A percentile compares a stretch with the other conserved stretches of the same genome.
Evolutionary conservation across 2,888 invertebrate genomes (phyloP).

Genomic region (Barypeithes pellucidus): DNA sequence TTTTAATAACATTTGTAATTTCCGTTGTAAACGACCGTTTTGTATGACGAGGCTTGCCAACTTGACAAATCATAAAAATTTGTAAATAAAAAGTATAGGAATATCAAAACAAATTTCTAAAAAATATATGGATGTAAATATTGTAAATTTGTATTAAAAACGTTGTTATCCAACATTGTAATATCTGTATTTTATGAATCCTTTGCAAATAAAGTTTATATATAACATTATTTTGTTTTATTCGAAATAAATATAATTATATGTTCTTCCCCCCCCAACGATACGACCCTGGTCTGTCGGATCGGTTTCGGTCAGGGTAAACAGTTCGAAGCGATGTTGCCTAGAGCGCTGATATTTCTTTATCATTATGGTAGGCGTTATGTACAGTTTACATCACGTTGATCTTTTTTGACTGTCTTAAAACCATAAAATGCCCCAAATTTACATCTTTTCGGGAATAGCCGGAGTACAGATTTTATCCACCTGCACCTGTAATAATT

Average conservation of each 20-base stretch:
- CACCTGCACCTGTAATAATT: too few species aligned
- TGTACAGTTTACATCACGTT: too few species aligned
- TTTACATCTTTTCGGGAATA: too few species aligned
- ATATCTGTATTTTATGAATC: constrained; percentile 16
- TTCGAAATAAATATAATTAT: not conserved
- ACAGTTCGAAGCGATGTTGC: constrained; percentile 10
- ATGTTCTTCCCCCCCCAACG: too few species aligned
- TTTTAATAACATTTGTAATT: too few species aligned
- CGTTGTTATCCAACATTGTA: constrained; percentile 4
- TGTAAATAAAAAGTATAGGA: not conserved
- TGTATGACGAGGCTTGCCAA: too few species aligned
- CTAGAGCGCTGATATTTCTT: not conserved
- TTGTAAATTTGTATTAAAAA: constrained; percentile 4
- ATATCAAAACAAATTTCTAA: too few species aligned
- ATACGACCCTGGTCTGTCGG: not conserved
- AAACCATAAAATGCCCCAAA: too few species aligned
- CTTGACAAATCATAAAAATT: not conserved
- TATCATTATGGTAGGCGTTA: too few species aligned
- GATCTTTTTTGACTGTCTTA: too few species aligned
- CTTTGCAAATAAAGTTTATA: constrained; percentile 15
- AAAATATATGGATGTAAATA: not conserved
- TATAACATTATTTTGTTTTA: not conserved
- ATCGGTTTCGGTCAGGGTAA: not conserved
- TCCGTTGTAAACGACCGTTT: too few species aligned
- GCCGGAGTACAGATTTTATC: too few species aligned